Conservation (phyloP, 2,113 vertebrate genomes). For the Bubalus kerabau region DNA sequence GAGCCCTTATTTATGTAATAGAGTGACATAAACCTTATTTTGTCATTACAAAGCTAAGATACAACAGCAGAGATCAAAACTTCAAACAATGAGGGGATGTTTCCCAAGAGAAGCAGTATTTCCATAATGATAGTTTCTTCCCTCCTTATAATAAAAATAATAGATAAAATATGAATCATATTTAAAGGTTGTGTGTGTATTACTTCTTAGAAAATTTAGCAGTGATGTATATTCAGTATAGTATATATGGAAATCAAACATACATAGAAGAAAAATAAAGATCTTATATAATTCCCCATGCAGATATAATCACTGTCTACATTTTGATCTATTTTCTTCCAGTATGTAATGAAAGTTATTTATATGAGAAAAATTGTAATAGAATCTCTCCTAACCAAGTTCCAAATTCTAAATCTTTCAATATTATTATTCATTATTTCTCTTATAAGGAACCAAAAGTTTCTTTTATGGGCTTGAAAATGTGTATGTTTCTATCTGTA, state of each 20-base stretch:
- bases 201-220: background rate
- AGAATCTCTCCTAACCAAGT: background rate
- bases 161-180: background rate
- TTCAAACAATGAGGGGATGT: background rate
- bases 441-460: background rate
- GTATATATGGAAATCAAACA: background rate
- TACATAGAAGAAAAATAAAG: slow-evolving; percentile 13
- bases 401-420: background rate
- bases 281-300: background rate
- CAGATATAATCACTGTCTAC: background rate
- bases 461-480: background rate
- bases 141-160: background rate
- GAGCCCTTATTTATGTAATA: background rate
- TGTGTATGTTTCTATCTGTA: background rate
- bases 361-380: background rate
- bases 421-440: background rate
- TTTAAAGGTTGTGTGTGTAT: background rate
- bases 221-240: background rate
- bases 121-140: background rate
- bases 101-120: background rate
- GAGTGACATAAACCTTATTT: background rate
- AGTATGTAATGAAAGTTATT: slow-evolving; percentile 1
- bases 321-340: background rate
- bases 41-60: background rate
- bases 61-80: background rate